Evolutionary conservation across 2,888 invertebrate genomes (phyloP).

Genomic region (Drosophila subquinaria): DNA sequence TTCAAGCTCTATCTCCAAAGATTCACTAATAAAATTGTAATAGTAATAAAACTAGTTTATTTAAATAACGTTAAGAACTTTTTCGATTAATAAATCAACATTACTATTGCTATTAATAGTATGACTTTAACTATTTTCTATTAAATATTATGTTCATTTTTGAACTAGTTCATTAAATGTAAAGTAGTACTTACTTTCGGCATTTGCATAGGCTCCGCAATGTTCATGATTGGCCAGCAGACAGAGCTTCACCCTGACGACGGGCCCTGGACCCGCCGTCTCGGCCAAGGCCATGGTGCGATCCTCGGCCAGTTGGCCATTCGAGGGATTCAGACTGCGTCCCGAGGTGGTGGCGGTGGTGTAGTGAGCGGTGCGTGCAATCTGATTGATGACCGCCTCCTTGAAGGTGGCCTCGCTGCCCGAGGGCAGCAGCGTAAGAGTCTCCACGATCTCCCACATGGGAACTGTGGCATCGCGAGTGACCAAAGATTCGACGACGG

Average conservation of each 20-base stretch:
- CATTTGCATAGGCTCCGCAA: conserved; percentile 93
- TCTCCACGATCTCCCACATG: conserved; percentile 91
- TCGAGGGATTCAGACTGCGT: conserved; percentile 19
- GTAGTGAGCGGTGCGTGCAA: conserved; percentile 74
- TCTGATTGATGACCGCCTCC: conserved; percentile 89
- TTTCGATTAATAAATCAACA: too few species aligned
- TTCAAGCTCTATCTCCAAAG: too few species aligned
- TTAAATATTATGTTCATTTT: background rate
- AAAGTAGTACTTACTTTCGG: conserved; percentile 88
- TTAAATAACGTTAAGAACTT: too few species aligned
- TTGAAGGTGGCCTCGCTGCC: conserved; percentile 90
- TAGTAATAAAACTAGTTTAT: background rate
- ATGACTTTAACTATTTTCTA: too few species aligned
- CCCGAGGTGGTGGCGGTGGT: conserved; percentile 64
- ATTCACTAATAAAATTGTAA: too few species aligned
- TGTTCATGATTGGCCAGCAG: conserved; percentile 92
- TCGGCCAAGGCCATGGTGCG: conserved; percentile 88
- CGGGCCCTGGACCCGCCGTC: conserved; percentile 85
- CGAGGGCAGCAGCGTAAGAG: conserved; percentile 90
- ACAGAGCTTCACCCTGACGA: conserved; percentile 93
- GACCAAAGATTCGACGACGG: conserved; percentile 90
- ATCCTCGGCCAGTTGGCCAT: conserved; percentile 87
- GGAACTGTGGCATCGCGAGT: conserved; percentile 87
- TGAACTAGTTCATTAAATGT: background rate
- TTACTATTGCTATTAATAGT: too few species aligned